Evolutionary conservation across 2,797 vertebrate species (phyloP).

Genomic region (Eulemur rubriventer): DNA sequence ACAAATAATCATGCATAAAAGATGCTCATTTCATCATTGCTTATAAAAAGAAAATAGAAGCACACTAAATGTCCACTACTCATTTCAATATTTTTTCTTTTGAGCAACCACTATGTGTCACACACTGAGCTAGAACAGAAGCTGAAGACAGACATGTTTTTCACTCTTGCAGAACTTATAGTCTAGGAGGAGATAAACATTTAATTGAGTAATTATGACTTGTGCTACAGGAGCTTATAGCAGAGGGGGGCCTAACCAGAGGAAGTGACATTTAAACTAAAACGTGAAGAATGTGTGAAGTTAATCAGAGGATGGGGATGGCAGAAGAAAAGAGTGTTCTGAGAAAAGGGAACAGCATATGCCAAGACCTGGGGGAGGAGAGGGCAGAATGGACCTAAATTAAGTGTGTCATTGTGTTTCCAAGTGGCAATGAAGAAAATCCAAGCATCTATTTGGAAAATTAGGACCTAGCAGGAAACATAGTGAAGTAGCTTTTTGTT

Average conservation of each 20-base stretch:
- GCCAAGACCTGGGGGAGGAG: neutral
- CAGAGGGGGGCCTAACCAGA: neutral
- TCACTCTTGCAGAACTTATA: neutral
- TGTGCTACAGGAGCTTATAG: neutral
- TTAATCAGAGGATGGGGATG: neutral
- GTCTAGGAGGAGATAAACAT: neutral
- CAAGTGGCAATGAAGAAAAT: neutral
- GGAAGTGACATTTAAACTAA: neutral
- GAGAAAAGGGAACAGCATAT: neutral
- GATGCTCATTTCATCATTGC: neutral
- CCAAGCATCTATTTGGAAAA: neutral
- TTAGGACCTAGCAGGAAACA: neutral
- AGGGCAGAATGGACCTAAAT: neutral
- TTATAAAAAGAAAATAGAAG: neutral
- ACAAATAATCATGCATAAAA: neutral
- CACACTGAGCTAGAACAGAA: neutral
- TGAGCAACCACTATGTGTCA: neutral
- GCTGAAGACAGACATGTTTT: neutral
- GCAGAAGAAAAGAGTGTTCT: neutral
- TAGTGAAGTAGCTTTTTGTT: neutral
- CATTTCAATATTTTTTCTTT: neutral
- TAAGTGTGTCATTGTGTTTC: neutral
- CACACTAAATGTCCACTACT: neutral
- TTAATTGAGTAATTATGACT: neutral
- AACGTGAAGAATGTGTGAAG: neutral